Percentiles rank a stretch among this genome's conserved stretches.
These are phyloP conservation scores for Dynastes tityus DNA, from an alignment of 2,888 invertebrate species.

Conservation along the genomic window DNA sequence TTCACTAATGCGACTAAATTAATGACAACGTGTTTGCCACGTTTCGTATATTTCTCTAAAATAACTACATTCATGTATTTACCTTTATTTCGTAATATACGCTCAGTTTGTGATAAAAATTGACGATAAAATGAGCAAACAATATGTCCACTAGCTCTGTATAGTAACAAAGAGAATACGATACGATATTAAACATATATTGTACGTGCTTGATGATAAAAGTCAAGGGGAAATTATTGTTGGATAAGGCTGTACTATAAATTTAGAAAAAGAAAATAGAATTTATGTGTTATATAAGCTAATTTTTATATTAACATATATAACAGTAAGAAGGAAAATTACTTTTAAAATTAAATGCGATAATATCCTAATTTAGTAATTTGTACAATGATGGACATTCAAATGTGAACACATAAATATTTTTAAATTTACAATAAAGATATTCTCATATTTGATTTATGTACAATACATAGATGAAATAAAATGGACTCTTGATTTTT, in stretches of 20 bases:
- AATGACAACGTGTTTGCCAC: constrained; percentile 14
- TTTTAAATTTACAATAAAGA: too few relatives aligned
- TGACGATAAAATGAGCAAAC: constrained; percentile 39
- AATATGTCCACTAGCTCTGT: constrained; percentile 15
- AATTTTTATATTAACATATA: neutral
- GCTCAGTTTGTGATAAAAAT: constrained; percentile 40
- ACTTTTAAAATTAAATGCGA: neutral
- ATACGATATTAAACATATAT: neutral
- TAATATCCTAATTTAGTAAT: too few relatives aligned
- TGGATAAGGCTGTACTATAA: neutral
- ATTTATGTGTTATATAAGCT: neutral
- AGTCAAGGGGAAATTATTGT: neutral
- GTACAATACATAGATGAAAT: too few relatives aligned
- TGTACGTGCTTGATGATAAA: neutral
- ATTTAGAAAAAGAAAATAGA: neutral
- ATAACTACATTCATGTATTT: constrained; percentile 40
- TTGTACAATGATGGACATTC: too few relatives aligned
- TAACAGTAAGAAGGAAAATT: neutral
- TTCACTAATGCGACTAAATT: constrained; percentile 16
- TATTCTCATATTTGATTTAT: too few relatives aligned
- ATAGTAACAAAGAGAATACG: neutral
- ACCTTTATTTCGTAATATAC: constrained; percentile 40
- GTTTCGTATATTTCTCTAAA: constrained; percentile 42
- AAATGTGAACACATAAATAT: too few relatives aligned
- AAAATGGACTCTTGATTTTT: too few relatives aligned